Base-by-base conservation (phyloP, 35 echinoderm and acorn worm species). In the Anneissia japonica region DNA sequence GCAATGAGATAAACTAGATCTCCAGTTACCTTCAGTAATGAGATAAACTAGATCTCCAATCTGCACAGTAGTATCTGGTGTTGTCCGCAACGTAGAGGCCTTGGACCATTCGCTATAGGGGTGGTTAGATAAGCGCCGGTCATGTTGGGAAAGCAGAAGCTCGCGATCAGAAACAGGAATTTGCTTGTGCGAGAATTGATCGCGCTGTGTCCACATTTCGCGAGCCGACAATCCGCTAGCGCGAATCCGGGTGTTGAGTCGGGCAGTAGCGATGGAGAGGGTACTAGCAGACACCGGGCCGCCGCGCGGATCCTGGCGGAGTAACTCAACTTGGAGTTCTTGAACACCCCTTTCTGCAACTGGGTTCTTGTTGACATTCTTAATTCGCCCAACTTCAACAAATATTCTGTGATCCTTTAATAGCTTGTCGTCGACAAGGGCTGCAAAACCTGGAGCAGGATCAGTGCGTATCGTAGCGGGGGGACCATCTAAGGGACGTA, bases 361-460 rank as follows among this genome's bases (percentile, higher is more conserved):
- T 36, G 88, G 83, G 46, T 93, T 93, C 38, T 90, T 93, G 40
- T 93, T 90, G 4, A 37, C 21, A 76, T 94, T 94, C 38, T 94
- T 87, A n/a, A 55, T 46, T 16, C 77, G 74, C 23, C 88, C 92
- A 32, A 94, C 30, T 74, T 94, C 89, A 31, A 91, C 78, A 40
- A 10, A 35, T 72, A 94, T 82, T 36, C 80, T 83, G 30, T 84
- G 74, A 9, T 86, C 39, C 17, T 75, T 29, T 17, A 89, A 31
- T 0, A 77, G 31, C 11, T 77, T 37, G n/a, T 77, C 31, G n/a
- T 26, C 23, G 13, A 77, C 31, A 5, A 77, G n/a, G 6, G 36
- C 6, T 32, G 76, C 76, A 26, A 77, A 77, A 3, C 31, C 76
- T 13, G 76, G 76, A 37, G 76, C 76, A 35, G 76, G 76, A 31